These are phyloP conservation scores for Propithecus perrieri DNA, from an alignment of 2,797 vertebrate genomes.

Conservation along the genomic window DNA sequence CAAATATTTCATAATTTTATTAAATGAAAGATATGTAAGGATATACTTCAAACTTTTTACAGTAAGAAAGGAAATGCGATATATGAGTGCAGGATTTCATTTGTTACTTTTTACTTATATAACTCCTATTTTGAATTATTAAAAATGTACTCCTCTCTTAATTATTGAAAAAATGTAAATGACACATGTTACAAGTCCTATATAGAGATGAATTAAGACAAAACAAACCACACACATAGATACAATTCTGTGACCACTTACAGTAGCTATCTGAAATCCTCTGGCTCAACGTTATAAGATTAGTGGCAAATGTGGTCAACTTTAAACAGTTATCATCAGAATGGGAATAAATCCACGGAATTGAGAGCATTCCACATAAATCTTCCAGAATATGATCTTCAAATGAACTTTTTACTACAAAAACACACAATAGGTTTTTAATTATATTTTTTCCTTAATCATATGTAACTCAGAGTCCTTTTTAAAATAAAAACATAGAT, in stretches of 20 bases:
- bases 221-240: neutral
- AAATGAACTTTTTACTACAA: conserved; percentile 86
- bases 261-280: conserved; percentile 88
- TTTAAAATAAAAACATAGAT: conserved; percentile 33
- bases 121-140: conserved; percentile 41
- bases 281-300: conserved; percentile 87
- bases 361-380: conserved; percentile 91
- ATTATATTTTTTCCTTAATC: neutral
- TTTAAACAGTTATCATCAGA: conserved; percentile 86
- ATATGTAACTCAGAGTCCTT: neutral
- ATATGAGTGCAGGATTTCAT: neutral
- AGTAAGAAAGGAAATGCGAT: neutral
- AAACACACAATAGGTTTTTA: conserved; percentile 26
- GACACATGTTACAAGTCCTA: neutral
- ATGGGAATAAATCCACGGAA: conserved; percentile 94
- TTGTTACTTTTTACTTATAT: neutral
- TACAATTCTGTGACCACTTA: conserved; percentile 85
- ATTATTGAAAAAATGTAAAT: conserved; percentile 38
- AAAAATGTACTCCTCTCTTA: neutral
- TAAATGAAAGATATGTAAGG: neutral
- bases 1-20: neutral
- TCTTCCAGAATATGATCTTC: conserved; percentile 86
- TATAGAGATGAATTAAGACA: neutral
- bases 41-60: conserved; percentile 21
- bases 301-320: conserved; percentile 85